phyloP scores from a whole-genome alignment of 2,888 invertebrate species.

The Drosophila aldrichi region DNA sequence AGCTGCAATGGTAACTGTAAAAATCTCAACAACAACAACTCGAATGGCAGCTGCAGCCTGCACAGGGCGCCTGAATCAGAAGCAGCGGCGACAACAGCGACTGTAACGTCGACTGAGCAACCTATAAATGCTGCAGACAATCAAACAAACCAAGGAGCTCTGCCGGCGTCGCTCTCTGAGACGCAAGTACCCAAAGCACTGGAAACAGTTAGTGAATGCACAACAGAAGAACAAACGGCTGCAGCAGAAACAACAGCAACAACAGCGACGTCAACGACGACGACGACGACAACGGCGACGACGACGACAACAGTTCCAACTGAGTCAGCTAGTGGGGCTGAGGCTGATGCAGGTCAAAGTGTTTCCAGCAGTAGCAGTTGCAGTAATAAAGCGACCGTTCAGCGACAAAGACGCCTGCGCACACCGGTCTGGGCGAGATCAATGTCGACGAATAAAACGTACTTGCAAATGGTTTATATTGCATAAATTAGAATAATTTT shows the following conservation, averaged over 20 bases:
- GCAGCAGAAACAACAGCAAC: conserved; percentile 14
- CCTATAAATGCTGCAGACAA: conserved; percentile 62
- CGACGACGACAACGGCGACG: conserved; percentile 25
- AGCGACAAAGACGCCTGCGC: conserved; percentile 90
- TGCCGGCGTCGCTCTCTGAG: conserved; percentile 81
- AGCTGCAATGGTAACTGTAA: conserved; percentile 76
- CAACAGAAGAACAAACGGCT: conserved; percentile 20
- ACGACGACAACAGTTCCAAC: conserved; percentile 8
- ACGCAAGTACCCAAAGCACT: conserved; percentile 38
- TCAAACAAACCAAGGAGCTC: conserved; percentile 85
- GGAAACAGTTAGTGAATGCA: conserved; percentile 58
- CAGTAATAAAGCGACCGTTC: conserved; percentile 87
- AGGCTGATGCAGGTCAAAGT: conserved; percentile 54
- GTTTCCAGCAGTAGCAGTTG: conserved; percentile 83
- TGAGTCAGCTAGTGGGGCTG: conserved; percentile 11
- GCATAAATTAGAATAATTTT: conserved; percentile 53
- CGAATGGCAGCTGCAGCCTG: conserved; percentile 56
- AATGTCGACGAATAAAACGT: conserved; percentile 87
- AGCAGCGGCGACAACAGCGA: not conserved
- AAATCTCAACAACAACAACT: conserved; percentile 76
- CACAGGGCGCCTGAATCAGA: conserved; percentile 25
- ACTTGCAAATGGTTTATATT: conserved; percentile 75
- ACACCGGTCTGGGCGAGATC: conserved; percentile 93
- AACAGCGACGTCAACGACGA: conserved; percentile 23
- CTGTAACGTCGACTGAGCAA: conserved; percentile 14